phyloP scores from a whole-genome alignment of 2,113 vertebrate genomes.

The Salvelinus fontinalis region DNA sequence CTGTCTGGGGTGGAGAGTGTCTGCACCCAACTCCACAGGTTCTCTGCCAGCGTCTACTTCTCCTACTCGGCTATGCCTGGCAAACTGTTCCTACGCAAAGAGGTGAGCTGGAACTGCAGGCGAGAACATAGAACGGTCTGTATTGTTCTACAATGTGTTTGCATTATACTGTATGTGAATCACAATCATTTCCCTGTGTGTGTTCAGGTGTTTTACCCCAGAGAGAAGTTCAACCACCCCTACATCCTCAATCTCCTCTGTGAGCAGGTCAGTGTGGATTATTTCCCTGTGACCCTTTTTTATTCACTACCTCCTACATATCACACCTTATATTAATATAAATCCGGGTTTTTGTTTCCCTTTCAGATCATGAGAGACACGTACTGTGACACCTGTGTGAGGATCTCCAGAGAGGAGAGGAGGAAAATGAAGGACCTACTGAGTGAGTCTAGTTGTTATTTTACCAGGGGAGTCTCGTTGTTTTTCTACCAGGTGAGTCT shows the following conservation, averaged over 20 bases:
- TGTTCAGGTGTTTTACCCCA: conserved; percentile 91
- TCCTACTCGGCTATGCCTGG: conserved; percentile 77
- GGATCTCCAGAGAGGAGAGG: conserved; percentile 86
- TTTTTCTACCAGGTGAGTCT: too few relatives aligned
- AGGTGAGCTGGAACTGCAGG: conserved; percentile 71
- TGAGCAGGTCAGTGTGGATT: conserved; percentile 82
- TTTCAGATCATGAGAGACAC: conserved; percentile 90
- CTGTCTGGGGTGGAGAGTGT: conserved; percentile 59
- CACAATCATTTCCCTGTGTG: neutral
- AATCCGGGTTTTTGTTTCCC: neutral
- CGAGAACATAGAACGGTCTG: neutral
- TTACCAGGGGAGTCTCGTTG: too few relatives aligned
- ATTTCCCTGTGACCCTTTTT: neutral
- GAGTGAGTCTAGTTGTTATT: conserved; percentile 60
- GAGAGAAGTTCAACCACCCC: conserved; percentile 89
- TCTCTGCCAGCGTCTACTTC: conserved; percentile 83
- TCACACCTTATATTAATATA: neutral
- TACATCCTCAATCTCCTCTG: conserved; percentile 88
- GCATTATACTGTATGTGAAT: too few relatives aligned
- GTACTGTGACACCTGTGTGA: conserved; percentile 84
- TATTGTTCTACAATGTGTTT: neutral
- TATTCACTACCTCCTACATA: neutral
- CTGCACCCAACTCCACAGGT: conserved; percentile 77
- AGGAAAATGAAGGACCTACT: conserved; percentile 94
- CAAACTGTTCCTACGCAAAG: conserved; percentile 90